These are phyloP conservation scores for Drosophila mauritiana DNA, from an alignment of 1,140 invertebrate genomes.

Conservation along the genomic window DNA sequence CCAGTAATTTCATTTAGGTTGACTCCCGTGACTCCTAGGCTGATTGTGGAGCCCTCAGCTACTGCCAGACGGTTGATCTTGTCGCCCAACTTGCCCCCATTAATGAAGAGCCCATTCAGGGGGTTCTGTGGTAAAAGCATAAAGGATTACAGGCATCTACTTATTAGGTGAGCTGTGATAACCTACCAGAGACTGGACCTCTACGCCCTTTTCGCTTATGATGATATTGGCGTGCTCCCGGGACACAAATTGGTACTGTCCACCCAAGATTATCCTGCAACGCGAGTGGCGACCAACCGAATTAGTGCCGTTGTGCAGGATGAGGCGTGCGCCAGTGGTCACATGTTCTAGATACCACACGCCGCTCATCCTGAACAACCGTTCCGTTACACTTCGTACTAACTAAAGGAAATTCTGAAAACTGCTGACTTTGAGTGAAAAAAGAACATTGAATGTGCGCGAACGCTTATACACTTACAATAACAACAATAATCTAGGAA, in stretches of 20 bases:
- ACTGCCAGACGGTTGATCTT: background rate
- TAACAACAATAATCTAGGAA: no score
- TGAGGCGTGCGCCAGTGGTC: constrained; percentile 10
- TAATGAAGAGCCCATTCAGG: constrained; percentile 54
- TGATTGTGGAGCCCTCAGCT: constrained; percentile 29
- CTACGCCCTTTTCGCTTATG: constrained; percentile 28
- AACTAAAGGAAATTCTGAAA: background rate
- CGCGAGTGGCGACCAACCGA: constrained; percentile 52
- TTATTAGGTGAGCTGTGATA: background rate
- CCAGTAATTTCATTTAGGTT: background rate
- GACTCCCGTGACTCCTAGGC: constrained; percentile 41
- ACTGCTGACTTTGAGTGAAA: constrained; percentile 1
- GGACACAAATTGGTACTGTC: constrained; percentile 44
- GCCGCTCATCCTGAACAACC: constrained; percentile 6
- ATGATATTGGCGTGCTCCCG: constrained; percentile 50
- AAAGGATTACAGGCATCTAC: background rate
- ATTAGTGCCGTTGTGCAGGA: constrained; percentile 41
- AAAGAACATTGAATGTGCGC: constrained; percentile 4
- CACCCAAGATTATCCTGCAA: constrained; percentile 36
- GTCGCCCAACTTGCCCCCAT: background rate
- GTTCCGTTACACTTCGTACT: background rate
- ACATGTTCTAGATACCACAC: constrained; percentile 59
- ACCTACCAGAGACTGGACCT: constrained; percentile 41
- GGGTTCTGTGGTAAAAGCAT: constrained; percentile 19
- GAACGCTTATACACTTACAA: background rate